Evolutionary conservation across 37 sponge, comb jelly and placozoan genomes (phyloP), one percentile per base, ranked within the genome.

Genomic region (Petrosia ficiformis): DNA sequence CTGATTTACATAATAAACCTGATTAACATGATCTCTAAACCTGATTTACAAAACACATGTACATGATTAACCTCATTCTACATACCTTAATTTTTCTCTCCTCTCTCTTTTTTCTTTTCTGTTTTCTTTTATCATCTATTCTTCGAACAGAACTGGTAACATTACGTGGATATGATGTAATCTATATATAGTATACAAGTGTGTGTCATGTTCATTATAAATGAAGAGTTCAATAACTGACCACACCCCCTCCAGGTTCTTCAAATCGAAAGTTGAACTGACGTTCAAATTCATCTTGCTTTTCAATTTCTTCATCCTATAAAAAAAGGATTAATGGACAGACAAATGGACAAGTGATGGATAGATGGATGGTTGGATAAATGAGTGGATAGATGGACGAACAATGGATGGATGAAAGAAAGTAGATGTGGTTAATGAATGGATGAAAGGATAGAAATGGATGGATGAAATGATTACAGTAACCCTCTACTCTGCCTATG

Each of bases 261-360:
- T 93, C 90, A 81, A 89, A 93, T 66, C 90, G 80, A 77, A 97
- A 97, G 78, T 97, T 97, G 61, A 80, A 97, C 79, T 82, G 72
- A 38, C 95, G 64, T 63, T 97, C 98, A 77, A 94, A 97, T 58
- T 86, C 76, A 36, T 94, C 98, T 31, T 94, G 95, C 43, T 79
- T 65, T 3, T 97, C 93, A 6, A 94, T 35, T 14, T 81, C 92
- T 57, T 94, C 95, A 57, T 94, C 94, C 43, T 69, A 40, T 4
- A 25, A 19, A 48, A 19, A 48, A 8, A 48, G 54, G 54, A 48
- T 48, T 14, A 48, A 48, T 19, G 14, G 14, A 48, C 54, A 48
- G 14, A 14, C n/a, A n/a, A n/a, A n/a, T n/a, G n/a, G n/a, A n/a
- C n/a, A n/a, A n/a, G n/a, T n/a, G n/a, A n/a, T n/a, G n/a, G n/a